phyloP scores from a whole-genome alignment of 1,140 invertebrate species.

The Aleiodes sp. region DNA sequence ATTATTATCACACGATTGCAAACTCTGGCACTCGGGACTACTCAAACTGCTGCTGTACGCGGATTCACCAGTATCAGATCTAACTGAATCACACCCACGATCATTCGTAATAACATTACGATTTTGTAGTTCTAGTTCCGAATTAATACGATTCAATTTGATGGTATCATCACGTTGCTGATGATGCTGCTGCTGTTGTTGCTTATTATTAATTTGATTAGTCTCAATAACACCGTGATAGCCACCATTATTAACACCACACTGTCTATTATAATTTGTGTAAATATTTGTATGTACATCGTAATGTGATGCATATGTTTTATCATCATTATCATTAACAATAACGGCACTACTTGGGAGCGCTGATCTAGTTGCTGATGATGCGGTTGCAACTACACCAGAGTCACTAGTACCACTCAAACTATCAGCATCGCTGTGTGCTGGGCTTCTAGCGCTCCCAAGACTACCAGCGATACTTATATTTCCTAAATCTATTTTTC shows the following conservation, averaged over 20 bases:
- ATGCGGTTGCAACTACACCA: conserved; percentile 24
- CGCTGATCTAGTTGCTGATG: conserved; percentile 11
- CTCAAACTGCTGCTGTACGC: conserved; percentile 61
- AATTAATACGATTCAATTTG: background rate
- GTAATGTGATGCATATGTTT: background rate
- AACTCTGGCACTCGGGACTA: conserved; percentile 59
- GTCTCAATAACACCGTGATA: conserved; percentile 11
- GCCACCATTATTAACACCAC: background rate
- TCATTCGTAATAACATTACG: background rate
- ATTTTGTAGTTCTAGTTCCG: conserved; percentile 4
- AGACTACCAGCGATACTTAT: conserved; percentile 9
- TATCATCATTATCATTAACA: background rate
- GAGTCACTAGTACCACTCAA: conserved; percentile 27
- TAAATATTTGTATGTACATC: background rate
- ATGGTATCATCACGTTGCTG: conserved; percentile 2
- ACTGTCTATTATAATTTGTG: conserved; percentile 7
- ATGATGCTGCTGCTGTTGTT: background rate
- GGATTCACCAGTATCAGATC: conserved; percentile 63
- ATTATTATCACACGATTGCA: conserved; percentile 45
- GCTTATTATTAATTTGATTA: conserved; percentile 1
- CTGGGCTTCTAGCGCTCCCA: conserved; percentile 17
- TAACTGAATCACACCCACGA: conserved; percentile 55
- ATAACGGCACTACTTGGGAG: conserved; percentile 16
- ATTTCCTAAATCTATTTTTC: conserved; percentile 23
- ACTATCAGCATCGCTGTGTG: conserved; percentile 30